Evolutionary conservation across 1,140 invertebrate genomes (phyloP).

Genomic region (Saccostrea echinata): DNA sequence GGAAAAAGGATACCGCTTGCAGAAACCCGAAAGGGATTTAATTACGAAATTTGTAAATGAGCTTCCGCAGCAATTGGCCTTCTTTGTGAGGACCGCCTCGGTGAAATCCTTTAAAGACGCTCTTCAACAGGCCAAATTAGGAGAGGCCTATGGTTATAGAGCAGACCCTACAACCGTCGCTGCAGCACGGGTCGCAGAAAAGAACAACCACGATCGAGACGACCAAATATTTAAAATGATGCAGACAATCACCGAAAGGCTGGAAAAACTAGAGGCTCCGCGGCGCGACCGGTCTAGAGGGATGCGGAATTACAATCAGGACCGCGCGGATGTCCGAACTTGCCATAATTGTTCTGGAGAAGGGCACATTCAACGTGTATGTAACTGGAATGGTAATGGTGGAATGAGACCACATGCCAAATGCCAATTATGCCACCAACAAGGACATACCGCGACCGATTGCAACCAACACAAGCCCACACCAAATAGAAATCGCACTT

Average conservation of each 20-base stretch:
- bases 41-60: conserved; percentile 47
- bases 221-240: conserved; percentile 1
- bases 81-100: conserved; percentile 43
- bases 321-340: not conserved
- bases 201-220: not conserved
- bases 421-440: conserved; percentile 47
- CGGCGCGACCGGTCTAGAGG: not conserved
- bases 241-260: not conserved
- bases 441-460: conserved; percentile 32
- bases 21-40: conserved; percentile 39
- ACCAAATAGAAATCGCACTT: no score
- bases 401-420: not conserved
- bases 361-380: conserved; percentile 15
- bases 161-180: not conserved
- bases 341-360: conserved; percentile 38
- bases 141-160: conserved; percentile 45
- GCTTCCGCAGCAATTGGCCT: conserved; percentile 32
- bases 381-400: conserved; percentile 34
- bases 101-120: conserved; percentile 6
- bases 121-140: conserved; percentile 38
- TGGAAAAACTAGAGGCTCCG: not conserved
- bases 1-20: conserved; percentile 39
- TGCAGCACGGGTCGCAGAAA: not conserved
- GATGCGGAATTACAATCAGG: not conserved
- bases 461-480: not conserved